phyloP scores from a whole-genome alignment of 2,888 invertebrate species.

The Cistogaster globosa region DNA sequence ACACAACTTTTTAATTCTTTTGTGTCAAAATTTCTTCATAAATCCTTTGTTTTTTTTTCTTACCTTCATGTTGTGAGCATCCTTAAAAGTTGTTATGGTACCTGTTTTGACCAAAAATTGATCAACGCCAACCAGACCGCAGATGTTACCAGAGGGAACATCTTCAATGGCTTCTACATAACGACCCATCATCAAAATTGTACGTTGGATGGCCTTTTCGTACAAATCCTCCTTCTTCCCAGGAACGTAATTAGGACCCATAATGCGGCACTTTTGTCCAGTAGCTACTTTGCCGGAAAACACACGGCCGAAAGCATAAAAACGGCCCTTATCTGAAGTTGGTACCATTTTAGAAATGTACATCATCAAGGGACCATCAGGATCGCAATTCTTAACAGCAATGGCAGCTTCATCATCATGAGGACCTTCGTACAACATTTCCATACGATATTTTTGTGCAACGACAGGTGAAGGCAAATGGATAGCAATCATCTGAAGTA shows the following conservation, averaged over 20 bases:
- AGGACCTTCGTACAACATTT: constrained; percentile 99
- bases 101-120: constrained; percentile 99
- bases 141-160: constrained; percentile 99
- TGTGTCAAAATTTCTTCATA: constrained; percentile 23
- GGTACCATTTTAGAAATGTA: constrained; percentile 99
- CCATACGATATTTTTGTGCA: constrained; percentile 99
- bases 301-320: constrained; percentile 99
- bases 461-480: constrained; percentile 99
- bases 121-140: constrained; percentile 99
- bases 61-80: constrained; percentile 98
- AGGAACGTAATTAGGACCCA: constrained; percentile 99
- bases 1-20: neutral
- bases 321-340: constrained; percentile 99
- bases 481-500: constrained; percentile 99
- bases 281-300: constrained; percentile 97
- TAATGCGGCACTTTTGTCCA: constrained; percentile 97
- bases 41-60: constrained; percentile 27
- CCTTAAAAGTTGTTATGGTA: constrained; percentile 99
- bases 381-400: constrained; percentile 96
- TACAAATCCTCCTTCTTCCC: constrained; percentile 99
- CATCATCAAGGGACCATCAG: constrained; percentile 99
- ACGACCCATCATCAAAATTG: constrained; percentile 99
- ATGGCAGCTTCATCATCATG: constrained; percentile 97
- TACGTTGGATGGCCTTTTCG: constrained; percentile 99
- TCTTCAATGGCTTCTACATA: constrained; percentile 99